These are phyloP conservation scores for Tanypteryx hageni DNA, from an alignment of 2,888 invertebrate genomes.

Conservation along the genomic window DNA sequence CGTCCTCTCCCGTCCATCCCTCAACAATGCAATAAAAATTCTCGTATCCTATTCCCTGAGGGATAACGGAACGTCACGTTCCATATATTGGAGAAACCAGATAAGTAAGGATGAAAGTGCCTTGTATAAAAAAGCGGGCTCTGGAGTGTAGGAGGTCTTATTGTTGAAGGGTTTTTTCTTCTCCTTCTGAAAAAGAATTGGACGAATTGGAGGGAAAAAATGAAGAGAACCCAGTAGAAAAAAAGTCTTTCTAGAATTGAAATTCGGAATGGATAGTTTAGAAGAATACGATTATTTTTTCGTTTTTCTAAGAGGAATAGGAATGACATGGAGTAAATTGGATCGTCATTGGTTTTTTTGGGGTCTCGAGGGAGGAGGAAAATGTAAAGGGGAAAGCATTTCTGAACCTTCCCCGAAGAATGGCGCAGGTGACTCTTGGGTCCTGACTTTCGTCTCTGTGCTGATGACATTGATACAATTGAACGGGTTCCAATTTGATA, in stretches of 20 bases:
- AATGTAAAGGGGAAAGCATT: no score
- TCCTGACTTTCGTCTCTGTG: not conserved
- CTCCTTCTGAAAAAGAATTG: not conserved
- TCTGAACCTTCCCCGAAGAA: no score
- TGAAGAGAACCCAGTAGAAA: not conserved
- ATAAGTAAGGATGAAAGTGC: not conserved
- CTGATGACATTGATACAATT: not conserved
- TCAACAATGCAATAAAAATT: not conserved
- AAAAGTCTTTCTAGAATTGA: not conserved
- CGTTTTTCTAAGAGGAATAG: no score
- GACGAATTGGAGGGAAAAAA: not conserved
- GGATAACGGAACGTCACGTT: not conserved
- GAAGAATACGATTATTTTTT: not conserved
- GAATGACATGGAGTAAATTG: not conserved
- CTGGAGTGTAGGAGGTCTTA: not conserved
- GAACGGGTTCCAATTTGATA: conserved; percentile 17
- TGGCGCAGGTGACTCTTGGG: not conserved
- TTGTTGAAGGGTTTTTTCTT: not conserved
- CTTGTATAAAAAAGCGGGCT: not conserved
- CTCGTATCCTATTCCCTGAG: not conserved
- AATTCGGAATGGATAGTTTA: conserved; percentile 16
- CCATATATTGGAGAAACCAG: not conserved
- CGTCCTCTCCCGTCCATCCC: not conserved
- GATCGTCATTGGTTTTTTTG: not conserved
- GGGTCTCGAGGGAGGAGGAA: not conserved